Conservation (phyloP, 2,113 vertebrate genomes). For the Lophius piscatorius region DNA sequence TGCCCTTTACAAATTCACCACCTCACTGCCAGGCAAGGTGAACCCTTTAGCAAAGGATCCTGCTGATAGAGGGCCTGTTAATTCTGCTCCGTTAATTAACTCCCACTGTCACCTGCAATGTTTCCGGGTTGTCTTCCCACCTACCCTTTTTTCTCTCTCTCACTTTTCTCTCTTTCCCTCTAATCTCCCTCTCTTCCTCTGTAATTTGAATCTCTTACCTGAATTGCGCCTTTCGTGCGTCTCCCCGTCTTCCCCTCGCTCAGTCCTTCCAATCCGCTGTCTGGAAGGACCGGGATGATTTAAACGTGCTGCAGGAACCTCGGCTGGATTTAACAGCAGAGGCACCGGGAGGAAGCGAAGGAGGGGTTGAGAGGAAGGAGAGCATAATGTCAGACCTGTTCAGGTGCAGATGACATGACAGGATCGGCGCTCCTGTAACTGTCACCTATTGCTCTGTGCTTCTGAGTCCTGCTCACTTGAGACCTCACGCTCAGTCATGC, state of each 20-base stretch:
- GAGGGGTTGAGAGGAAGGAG: constrained; percentile 27
- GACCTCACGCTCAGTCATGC: constrained; percentile 26
- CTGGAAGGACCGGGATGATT: constrained; percentile 49
- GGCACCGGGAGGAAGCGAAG: constrained; percentile 23
- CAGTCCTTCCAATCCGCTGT: no score
- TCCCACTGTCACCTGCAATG: constrained; percentile 38
- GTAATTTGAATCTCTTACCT: no score
- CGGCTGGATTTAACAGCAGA: constrained; percentile 50
- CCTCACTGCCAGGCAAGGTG: no score
- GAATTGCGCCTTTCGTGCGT: no score
- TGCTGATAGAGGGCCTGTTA: constrained; percentile 63
- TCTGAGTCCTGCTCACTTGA: constrained; percentile 48
- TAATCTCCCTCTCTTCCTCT: no score
- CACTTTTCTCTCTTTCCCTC: neutral
- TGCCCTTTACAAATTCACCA: no score
- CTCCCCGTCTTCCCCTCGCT: no score
- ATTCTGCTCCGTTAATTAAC: constrained; percentile 55
- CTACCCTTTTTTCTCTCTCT: constrained; percentile 7
- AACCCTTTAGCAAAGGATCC: constrained; percentile 55
- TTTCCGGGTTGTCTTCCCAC: constrained; percentile 4
- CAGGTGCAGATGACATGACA: constrained; percentile 64
- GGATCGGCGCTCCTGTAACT: constrained; percentile 57
- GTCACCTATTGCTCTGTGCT: constrained; percentile 52
- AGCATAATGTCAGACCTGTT: constrained; percentile 52
- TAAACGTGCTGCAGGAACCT: constrained; percentile 46